These are phyloP conservation scores for Diarsia brunnea DNA, from an alignment of 2,888 invertebrate species.

Conservation along the genomic window DNA sequence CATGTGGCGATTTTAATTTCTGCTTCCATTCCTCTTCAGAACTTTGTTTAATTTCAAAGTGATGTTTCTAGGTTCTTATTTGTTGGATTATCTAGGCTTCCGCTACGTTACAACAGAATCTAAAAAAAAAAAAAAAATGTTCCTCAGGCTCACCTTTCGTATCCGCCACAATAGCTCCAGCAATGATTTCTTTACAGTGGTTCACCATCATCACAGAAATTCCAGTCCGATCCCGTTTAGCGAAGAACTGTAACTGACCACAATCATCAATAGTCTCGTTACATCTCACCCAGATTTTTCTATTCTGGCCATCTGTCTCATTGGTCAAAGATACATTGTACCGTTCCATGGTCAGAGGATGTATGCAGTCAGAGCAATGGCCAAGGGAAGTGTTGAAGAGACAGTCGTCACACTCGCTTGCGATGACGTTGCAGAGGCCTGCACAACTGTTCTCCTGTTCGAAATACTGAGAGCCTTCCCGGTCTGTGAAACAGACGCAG, in stretches of 20 bases:
- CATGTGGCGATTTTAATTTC: neutral
- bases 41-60: neutral
- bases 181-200: slow-evolving; percentile 67
- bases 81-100: neutral
- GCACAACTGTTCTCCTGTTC: slow-evolving; percentile 76
- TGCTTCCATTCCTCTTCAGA: neutral
- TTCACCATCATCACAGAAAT: slow-evolving; percentile 76
- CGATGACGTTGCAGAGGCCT: slow-evolving; percentile 77
- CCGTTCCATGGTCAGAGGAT: slow-evolving; percentile 46
- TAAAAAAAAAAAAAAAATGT: neutral
- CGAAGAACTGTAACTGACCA: slow-evolving; percentile 72
- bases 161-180: slow-evolving; percentile 39
- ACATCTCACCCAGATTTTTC: slow-evolving; percentile 80
- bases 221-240: slow-evolving; percentile 70
- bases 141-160: slow-evolving; percentile 76
- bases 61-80: neutral
- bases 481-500: slow-evolving; percentile 79
- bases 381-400: slow-evolving; percentile 69
- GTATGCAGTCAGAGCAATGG: slow-evolving; percentile 62
- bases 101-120: neutral
- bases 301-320: slow-evolving; percentile 67
- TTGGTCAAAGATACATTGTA: slow-evolving; percentile 69
- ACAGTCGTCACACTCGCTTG: slow-evolving; percentile 76
- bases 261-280: slow-evolving; percentile 71
- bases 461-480: slow-evolving; percentile 82